These are phyloP conservation scores for Drosophila hamatofila DNA, from an alignment of 2,888 invertebrate genomes.

Conservation along the genomic window DNA sequence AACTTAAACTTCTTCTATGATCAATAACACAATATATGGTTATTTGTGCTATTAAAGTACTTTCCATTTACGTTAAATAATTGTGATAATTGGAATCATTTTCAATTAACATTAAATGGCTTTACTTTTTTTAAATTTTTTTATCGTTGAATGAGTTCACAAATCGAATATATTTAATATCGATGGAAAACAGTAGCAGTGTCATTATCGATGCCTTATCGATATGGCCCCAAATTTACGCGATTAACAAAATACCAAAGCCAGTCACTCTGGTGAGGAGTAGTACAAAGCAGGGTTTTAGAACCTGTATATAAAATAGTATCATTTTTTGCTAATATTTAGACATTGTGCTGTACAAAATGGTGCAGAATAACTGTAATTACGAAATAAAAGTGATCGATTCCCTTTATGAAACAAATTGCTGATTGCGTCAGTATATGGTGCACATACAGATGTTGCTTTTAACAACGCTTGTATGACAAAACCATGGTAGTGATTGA, in stretches of 20 bases:
- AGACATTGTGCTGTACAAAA: background rate
- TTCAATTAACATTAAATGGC: no score
- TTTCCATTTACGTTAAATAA: background rate
- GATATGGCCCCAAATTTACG: background rate
- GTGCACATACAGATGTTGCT: constrained; percentile 7
- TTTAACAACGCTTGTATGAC: background rate
- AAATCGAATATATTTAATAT: constrained; percentile 14
- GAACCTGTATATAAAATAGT: constrained; percentile 13
- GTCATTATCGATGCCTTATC: background rate
- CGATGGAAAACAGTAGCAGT: background rate
- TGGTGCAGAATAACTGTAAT: background rate
- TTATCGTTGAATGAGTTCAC: background rate
- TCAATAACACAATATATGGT: background rate
- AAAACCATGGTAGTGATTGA: background rate
- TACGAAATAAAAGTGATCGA: no score
- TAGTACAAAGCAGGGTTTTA: constrained; percentile 11
- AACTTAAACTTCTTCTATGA: background rate
- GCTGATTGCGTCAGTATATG: constrained; percentile 3
- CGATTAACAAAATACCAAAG: constrained; percentile 8
- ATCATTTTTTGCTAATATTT: background rate
- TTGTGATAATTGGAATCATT: background rate
- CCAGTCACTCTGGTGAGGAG: constrained; percentile 21
- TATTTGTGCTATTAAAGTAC: rapidly evolving
- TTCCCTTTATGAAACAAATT: background rate
- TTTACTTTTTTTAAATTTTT: no score